phyloP scores from a whole-genome alignment of 2,888 invertebrate genomes.

The Sinopyrophorus schimmeli region DNA sequence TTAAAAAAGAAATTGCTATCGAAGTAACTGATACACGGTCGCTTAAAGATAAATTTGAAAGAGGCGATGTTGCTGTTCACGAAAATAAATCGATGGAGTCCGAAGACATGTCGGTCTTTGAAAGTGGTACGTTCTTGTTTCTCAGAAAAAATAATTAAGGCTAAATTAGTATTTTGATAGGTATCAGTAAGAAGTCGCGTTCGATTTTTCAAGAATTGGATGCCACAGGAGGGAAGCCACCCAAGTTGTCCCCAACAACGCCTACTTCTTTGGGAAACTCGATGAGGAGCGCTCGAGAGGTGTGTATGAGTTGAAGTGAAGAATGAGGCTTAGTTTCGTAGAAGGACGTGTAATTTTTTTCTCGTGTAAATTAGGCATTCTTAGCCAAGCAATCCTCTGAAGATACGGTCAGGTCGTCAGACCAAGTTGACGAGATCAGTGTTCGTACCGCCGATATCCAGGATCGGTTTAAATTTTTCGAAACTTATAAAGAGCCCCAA shows the following conservation, averaged over 20 bases:
- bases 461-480: constrained; percentile 88
- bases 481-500: constrained; percentile 77
- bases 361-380: constrained; percentile 42
- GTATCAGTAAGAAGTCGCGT: constrained; percentile 84
- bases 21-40: constrained; percentile 59
- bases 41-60: constrained; percentile 77
- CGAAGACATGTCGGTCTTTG: constrained; percentile 75
- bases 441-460: constrained; percentile 83
- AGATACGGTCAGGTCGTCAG: constrained; percentile 75
- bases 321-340: constrained; percentile 12
- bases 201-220: constrained; percentile 85
- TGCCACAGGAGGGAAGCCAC: constrained; percentile 69
- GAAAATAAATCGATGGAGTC: constrained; percentile 60
- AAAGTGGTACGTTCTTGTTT: constrained; percentile 64
- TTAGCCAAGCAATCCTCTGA: constrained; percentile 61
- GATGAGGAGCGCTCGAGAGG: constrained; percentile 62
- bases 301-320: constrained; percentile 51
- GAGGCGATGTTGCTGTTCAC: constrained; percentile 70
- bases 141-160: neutral
- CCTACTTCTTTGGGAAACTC: constrained; percentile 62
- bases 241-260: constrained; percentile 63
- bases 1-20: constrained; percentile 59
- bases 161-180: too few species aligned
- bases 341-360: too few species aligned
- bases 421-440: constrained; percentile 74